Conservation (phyloP, 1,140 invertebrate species). For the Drepana arcuata region DNA sequence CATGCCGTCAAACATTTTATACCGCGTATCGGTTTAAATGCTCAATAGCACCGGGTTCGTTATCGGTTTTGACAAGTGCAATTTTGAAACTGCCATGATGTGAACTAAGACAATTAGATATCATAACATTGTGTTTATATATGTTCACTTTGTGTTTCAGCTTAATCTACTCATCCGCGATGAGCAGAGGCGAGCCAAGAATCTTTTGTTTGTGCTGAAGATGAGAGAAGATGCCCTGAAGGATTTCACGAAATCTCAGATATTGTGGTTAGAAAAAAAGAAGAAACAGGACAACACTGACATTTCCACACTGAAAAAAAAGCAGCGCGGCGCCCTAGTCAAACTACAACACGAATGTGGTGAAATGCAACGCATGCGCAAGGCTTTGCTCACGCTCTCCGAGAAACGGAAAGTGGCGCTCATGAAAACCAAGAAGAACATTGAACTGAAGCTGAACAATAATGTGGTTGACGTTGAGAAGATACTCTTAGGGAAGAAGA, state of each 20-base stretch:
- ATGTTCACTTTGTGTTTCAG: slow-evolving; percentile 28
- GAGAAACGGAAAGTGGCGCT: slow-evolving; percentile 57
- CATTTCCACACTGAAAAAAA: slow-evolving; percentile 58
- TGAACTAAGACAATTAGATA: too few relatives aligned
- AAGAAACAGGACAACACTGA: slow-evolving; percentile 61
- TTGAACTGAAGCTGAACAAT: slow-evolving; percentile 50
- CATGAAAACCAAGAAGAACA: slow-evolving; percentile 59
- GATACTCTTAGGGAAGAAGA: slow-evolving; percentile 47
- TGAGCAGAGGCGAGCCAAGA: slow-evolving; percentile 61
- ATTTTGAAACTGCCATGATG: too few relatives aligned
- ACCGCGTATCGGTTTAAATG: too few relatives aligned
- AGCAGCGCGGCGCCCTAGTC: slow-evolving; percentile 57
- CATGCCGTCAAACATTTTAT: too few relatives aligned
- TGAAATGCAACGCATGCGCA: slow-evolving; percentile 64
- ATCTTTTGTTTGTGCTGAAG: slow-evolving; percentile 56
- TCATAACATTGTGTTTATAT: too few relatives aligned
- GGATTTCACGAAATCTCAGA: slow-evolving; percentile 61
- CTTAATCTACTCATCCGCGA: slow-evolving; percentile 64
- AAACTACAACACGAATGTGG: slow-evolving; percentile 63
- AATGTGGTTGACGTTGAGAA: slow-evolving; percentile 50
- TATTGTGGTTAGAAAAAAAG: slow-evolving; percentile 59
- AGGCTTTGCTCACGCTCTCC: slow-evolving; percentile 47
- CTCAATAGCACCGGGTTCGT: too few relatives aligned
- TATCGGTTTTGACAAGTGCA: too few relatives aligned
- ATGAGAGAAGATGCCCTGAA: slow-evolving; percentile 65